Conservation (phyloP, 2,113 vertebrate genomes). For the Catharus bicknelli region DNA sequence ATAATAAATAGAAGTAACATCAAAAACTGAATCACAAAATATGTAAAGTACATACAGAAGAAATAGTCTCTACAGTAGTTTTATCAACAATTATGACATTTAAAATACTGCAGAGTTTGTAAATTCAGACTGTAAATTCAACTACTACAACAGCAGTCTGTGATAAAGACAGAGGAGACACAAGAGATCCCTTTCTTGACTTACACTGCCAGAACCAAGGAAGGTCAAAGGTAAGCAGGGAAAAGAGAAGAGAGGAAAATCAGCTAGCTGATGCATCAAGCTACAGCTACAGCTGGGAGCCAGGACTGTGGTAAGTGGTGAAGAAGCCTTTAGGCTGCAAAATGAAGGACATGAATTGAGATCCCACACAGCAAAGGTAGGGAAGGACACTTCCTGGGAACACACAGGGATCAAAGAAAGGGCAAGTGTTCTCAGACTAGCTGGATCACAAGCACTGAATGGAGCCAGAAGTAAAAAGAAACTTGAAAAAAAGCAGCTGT, state of each 20-base stretch:
- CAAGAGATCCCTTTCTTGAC: neutral
- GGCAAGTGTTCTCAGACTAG: neutral
- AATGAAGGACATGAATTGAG: neutral
- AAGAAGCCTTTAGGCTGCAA: neutral
- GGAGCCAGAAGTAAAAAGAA: conserved; percentile 18
- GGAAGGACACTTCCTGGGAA: neutral
- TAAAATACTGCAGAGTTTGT: neutral
- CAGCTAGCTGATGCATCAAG: neutral
- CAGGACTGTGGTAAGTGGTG: neutral
- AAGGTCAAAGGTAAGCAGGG: neutral
- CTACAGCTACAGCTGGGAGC: neutral
- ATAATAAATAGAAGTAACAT: neutral
- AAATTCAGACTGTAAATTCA: neutral
- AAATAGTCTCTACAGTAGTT: neutral
- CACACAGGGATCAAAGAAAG: conserved; percentile 24
- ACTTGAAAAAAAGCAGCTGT: neutral
- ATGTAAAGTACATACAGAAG: neutral
- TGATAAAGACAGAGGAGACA: neutral
- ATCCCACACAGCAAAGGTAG: neutral
- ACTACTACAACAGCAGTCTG: neutral
- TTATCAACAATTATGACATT: neutral
- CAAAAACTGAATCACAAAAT: neutral
- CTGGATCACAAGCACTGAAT: conserved; percentile 4
- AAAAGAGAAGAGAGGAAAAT: neutral
- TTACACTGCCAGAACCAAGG: neutral